phyloP scores from a whole-genome alignment of 2,797 vertebrate genomes.

The Dryobates pubescens region DNA sequence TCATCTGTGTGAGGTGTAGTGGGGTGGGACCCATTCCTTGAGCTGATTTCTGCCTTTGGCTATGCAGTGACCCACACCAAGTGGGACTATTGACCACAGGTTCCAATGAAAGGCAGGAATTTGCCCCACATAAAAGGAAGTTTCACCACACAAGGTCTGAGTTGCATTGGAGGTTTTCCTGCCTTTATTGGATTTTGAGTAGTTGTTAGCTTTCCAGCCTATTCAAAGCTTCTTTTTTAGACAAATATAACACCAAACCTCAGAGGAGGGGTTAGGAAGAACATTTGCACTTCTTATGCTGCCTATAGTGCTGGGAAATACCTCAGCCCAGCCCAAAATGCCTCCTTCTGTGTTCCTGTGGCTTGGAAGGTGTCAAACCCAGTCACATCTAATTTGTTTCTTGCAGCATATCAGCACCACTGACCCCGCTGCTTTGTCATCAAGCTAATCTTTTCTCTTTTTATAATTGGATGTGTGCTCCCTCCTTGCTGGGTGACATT shows the following conservation, averaged over 20 bases:
- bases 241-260: background rate
- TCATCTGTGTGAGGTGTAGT: background rate
- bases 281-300: background rate
- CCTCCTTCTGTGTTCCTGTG: background rate
- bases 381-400: background rate
- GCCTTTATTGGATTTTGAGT: background rate
- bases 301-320: background rate
- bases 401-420: background rate
- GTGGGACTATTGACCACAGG: background rate
- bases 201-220: background rate
- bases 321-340: background rate
- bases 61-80: background rate
- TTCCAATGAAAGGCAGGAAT: background rate
- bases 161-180: background rate
- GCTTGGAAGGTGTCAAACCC: background rate
- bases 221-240: background rate
- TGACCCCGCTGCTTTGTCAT: slow-evolving; percentile 48
- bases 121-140: background rate
- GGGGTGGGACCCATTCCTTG: background rate
- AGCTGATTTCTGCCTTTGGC: background rate
- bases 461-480: slow-evolving; percentile 45
- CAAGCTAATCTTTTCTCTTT: background rate
- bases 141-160: background rate
- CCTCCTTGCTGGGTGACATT: slow-evolving; percentile 52
- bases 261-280: background rate